A percentile compares a stretch with the other conserved stretches of the same genome.
Conservation (phyloP, 2,797 vertebrate species). For the Mus minutoides region DNA sequence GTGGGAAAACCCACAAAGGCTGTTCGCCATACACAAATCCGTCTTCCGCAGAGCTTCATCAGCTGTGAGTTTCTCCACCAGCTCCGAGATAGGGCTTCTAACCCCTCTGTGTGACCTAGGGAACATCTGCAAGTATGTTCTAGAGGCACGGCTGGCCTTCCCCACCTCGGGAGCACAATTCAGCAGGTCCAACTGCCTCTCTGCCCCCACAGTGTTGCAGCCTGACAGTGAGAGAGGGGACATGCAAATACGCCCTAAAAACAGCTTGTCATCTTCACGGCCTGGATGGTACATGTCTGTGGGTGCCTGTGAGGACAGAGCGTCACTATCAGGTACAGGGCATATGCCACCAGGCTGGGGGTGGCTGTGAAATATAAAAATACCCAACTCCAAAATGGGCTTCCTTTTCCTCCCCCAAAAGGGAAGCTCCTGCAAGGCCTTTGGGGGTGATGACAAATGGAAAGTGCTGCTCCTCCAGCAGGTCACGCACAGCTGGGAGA, state of each 20-base stretch:
- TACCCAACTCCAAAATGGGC: slow-evolving; percentile 75
- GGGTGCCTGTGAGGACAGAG: slow-evolving; percentile 74
- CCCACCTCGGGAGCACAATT: not conserved
- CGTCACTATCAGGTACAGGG: slow-evolving; percentile 76
- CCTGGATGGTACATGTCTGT: slow-evolving; percentile 52
- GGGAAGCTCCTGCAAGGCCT: slow-evolving; percentile 30
- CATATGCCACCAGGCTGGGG: slow-evolving; percentile 73
- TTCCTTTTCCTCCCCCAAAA: slow-evolving; percentile 48
- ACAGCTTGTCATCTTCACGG: slow-evolving; percentile 71
- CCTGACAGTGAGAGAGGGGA: slow-evolving; percentile 60
- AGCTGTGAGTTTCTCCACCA: not conserved
- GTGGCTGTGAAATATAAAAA: slow-evolving; percentile 81
- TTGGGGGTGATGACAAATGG: not conserved
- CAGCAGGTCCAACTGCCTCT: not conserved
- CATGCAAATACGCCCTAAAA: slow-evolving; percentile 81
- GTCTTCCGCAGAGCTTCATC: not conserved
- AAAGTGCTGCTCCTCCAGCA: not conserved
- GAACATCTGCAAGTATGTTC: not conserved
- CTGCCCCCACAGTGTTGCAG: slow-evolving; percentile 46
- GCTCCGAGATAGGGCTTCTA: not conserved
- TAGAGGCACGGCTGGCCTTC: not conserved
- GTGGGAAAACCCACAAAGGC: slow-evolving; percentile 4
- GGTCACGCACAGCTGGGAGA: not conserved
- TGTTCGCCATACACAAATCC: slow-evolving; percentile 7
- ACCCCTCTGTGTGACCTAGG: not conserved